These are phyloP conservation scores for Spheniscus mendiculus DNA, from an alignment of 2,113 vertebrate species.

Conservation along the genomic window DNA sequence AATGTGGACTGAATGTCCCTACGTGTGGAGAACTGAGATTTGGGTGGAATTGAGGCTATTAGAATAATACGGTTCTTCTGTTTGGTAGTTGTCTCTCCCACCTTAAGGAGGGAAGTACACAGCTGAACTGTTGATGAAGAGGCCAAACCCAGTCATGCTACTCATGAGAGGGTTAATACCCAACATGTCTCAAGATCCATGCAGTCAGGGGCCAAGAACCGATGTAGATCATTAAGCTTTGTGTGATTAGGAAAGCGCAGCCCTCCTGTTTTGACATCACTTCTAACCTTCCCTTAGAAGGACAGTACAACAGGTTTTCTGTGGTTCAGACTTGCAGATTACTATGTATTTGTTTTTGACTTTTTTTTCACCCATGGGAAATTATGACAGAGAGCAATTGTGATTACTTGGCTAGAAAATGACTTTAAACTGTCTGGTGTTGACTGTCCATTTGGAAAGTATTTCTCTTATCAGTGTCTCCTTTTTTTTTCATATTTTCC, in stretches of 20 bases:
- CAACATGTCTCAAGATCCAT: neutral
- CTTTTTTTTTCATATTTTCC: neutral
- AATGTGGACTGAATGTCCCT: neutral
- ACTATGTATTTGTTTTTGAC: neutral
- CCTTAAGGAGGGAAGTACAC: neutral
- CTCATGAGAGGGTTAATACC: neutral
- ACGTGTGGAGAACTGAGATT: neutral
- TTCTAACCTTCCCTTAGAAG: neutral
- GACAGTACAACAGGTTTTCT: neutral
- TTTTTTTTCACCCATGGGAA: neutral
- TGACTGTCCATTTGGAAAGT: neutral
- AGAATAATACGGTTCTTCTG: neutral
- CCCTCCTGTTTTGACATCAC: neutral
- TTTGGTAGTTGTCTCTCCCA: neutral
- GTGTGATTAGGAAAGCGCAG: neutral
- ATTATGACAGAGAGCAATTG: neutral
- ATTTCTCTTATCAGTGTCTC: conserved; percentile 35
- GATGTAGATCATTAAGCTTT: neutral
- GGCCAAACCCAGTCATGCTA: neutral
- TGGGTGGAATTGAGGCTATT: neutral
- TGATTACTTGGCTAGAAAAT: conserved; percentile 16
- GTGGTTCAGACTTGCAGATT: neutral
- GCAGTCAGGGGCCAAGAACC: neutral
- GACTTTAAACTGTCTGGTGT: neutral
- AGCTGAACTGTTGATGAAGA: neutral